Base-by-base conservation (phyloP, 2,888 invertebrate genomes). In the Dryadula phaetusa region DNA sequence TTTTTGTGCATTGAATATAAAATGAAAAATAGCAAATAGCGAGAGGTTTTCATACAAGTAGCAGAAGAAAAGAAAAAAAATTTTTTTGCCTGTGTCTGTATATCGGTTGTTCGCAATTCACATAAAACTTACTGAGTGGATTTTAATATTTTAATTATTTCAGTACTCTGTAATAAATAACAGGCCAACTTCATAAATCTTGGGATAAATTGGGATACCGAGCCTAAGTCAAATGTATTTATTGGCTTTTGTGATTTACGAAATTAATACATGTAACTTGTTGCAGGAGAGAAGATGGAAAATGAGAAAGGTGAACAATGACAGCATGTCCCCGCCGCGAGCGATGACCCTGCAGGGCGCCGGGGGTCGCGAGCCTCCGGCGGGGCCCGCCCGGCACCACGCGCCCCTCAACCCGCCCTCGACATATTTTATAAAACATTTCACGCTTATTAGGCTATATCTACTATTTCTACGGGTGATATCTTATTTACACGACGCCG, bases 381-480 rank as follows among this genome's bases (percentile, higher is more conserved):
- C 84, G 84, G 84, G 82, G 78, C 79, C 77, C 80, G 81, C 81
- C 76, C 73, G 76, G 74, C 79, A 76, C 77, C 75, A 73, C 78
- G 77, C 81, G 79, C 79, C 81, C 77, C 80, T 75, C 71, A 76
- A 76, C 77, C 77, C 79, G 79, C 81, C 82, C 76, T 74, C 81
- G 70, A 81, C 83, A 82, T 80, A 79, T 82, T 82, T 81, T 81
- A 81, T 84, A 86, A 81, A 84, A 82, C 84, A 86, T 72, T 76
- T 84, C 85, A 90, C 90, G 87, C 89, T 90, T 88, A 88, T 88
- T 90, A 90, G 90, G 87, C 84, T 90, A 89, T 90, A 83, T 85
- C 84, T 92, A 84, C 88, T 87, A 81, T 86, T 82, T 76, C 80
- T 89, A 80, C 82, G 81, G 74, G 81, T 83, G 82, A 86, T 88